These are phyloP conservation scores for Terebella lapidaria DNA, from an alignment of 2,888 invertebrate genomes.

Conservation along the genomic window DNA sequence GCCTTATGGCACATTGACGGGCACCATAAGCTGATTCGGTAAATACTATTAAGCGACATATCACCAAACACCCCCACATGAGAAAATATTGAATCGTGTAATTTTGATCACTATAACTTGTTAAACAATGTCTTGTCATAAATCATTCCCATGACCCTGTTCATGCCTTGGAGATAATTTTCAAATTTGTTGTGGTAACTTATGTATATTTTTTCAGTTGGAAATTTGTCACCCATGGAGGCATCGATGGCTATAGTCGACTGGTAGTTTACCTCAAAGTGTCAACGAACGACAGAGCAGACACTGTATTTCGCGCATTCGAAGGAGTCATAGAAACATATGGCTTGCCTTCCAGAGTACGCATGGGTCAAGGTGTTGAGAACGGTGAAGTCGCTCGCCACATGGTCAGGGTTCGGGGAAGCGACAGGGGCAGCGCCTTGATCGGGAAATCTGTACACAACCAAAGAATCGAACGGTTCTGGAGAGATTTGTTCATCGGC, in stretches of 20 bases:
- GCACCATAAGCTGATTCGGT: too few species aligned
- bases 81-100: too few species aligned
- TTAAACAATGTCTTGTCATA: too few species aligned
- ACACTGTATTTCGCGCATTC: constrained; percentile 4
- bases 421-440: not conserved
- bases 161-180: too few species aligned
- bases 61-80: too few species aligned
- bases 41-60: too few species aligned
- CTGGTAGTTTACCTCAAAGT: not conserved
- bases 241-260: constrained; percentile 3
- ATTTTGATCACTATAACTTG: too few species aligned
- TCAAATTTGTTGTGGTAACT: too few species aligned
- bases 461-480: not conserved
- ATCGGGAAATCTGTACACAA: constrained; percentile 1
- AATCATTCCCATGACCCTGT: too few species aligned
- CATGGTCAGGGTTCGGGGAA: not conserved
- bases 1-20: too few species aligned
- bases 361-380: constrained; percentile 7
- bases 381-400: not conserved
- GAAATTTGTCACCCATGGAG: constrained; percentile 5
- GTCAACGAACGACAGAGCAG: not conserved
- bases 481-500: not conserved
- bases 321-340: not conserved
- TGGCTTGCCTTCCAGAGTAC: constrained; percentile 4
- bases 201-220: too few species aligned